A percentile compares a stretch with the other conserved stretches of the same genome.
Conservation (phyloP, 2,113 vertebrate genomes). For the Tauraco erythrolophus region DNA sequence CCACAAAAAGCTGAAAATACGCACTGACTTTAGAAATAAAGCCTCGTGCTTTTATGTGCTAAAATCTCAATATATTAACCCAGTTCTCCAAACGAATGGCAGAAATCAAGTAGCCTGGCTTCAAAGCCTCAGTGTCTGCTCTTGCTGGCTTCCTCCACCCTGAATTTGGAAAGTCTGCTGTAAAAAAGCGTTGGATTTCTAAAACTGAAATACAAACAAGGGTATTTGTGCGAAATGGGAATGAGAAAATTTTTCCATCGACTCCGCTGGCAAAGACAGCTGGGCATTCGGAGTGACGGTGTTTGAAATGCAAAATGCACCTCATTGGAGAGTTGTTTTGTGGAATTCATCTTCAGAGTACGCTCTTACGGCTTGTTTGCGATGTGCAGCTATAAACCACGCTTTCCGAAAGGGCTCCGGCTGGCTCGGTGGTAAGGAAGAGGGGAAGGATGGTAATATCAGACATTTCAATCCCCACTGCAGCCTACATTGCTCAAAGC, state of each 20-base stretch:
- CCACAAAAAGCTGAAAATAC: neutral
- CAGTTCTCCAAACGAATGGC: neutral
- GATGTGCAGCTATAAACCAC: neutral
- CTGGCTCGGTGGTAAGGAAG: neutral
- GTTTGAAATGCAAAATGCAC: conserved; percentile 45
- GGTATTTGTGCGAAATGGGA: neutral
- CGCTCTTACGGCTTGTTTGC: neutral
- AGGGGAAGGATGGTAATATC: neutral
- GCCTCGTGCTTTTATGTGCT: neutral
- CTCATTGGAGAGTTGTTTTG: neutral
- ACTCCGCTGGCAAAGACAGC: conserved; percentile 42
- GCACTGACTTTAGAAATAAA: neutral
- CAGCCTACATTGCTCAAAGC: conserved; percentile 34
- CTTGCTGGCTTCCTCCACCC: neutral
- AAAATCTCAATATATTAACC: neutral
- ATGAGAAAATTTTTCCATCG: neutral
- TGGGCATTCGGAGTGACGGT: conserved; percentile 1
- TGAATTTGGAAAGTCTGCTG: neutral
- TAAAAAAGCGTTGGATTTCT: neutral
- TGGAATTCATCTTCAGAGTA: neutral
- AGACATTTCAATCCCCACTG: neutral
- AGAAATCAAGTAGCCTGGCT: neutral
- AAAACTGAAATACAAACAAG: neutral
- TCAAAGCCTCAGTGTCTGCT: neutral
- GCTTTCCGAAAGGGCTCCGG: neutral